Percentiles rank a stretch among this genome's conserved stretches.
Conservation (phyloP, 2,888 invertebrate genomes). For the Hylaea fasciaria region DNA sequence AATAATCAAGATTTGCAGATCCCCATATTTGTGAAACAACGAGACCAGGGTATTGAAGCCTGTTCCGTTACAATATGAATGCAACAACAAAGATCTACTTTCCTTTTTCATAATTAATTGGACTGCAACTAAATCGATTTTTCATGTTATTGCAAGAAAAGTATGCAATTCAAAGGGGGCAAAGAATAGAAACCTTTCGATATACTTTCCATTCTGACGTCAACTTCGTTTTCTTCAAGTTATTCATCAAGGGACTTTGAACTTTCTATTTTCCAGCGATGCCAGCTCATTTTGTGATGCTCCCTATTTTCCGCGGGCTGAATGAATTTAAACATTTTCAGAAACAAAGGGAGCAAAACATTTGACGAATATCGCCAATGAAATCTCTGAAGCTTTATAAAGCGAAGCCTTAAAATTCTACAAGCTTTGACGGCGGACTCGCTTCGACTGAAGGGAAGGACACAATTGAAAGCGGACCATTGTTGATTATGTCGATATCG, state of each 20-base stretch:
- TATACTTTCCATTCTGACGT: background rate
- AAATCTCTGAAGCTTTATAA: conserved; percentile 64
- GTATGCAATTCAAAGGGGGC: too few relatives aligned
- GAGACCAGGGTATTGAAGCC: too few relatives aligned
- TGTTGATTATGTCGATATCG: background rate
- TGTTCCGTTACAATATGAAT: background rate
- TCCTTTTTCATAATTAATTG: background rate
- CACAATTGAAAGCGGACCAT: too few relatives aligned
- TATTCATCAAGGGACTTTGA: conserved; percentile 1
- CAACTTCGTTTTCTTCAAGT: conserved; percentile 8
- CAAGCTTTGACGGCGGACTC: conserved; percentile 53
- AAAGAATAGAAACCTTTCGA: too few relatives aligned
- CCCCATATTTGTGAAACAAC: too few relatives aligned
- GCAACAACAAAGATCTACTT: too few relatives aligned
- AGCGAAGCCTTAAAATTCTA: conserved; percentile 68
- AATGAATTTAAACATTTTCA: conserved; percentile 32
- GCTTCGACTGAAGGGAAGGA: background rate
- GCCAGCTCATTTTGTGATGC: conserved; percentile 23
- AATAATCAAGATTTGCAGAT: too few relatives aligned
- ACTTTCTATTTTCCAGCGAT: conserved; percentile 17
- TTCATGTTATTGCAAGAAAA: background rate
- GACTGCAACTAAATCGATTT: background rate
- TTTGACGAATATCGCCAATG: conserved; percentile 56
- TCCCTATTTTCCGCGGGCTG: conserved; percentile 21
- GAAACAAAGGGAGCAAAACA: conserved; percentile 37